Percentiles rank a stretch among this genome's conserved stretches.
These are phyloP conservation scores for Nemapogon koenigi DNA, from an alignment of 2,888 invertebrate genomes.

Conservation along the genomic window DNA sequence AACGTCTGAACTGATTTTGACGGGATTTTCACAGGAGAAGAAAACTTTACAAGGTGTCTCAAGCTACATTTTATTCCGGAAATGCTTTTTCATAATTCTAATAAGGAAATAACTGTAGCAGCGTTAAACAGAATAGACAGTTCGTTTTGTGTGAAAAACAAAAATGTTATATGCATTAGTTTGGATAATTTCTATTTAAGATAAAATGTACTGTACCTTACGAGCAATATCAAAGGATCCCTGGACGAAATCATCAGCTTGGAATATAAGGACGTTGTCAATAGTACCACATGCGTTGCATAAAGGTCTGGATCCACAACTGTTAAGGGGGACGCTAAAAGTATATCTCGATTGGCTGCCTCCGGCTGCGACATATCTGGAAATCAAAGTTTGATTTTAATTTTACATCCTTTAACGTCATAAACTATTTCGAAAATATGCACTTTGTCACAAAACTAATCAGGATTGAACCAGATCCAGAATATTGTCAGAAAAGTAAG, in stretches of 20 bases:
- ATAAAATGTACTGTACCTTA: too few species aligned
- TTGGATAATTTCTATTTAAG: too few species aligned
- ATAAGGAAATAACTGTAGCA: too few species aligned
- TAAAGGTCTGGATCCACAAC: conserved; percentile 68
- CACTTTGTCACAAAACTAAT: not conserved
- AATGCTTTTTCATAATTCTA: too few species aligned
- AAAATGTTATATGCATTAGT: too few species aligned
- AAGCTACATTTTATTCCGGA: too few species aligned
- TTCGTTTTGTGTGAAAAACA: not conserved
- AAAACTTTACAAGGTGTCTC: too few species aligned
- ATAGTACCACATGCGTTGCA: conserved; percentile 68
- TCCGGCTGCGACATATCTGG: conserved; percentile 67
- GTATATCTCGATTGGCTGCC: conserved; percentile 62
- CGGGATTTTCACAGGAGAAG: too few species aligned
- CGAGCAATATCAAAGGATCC: conserved; percentile 71
- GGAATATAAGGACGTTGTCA: conserved; percentile 72
- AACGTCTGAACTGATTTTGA: too few species aligned
- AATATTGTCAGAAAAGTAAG: not conserved
- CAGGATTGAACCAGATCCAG: not conserved
- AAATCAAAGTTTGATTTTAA: too few species aligned
- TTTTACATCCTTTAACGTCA: too few species aligned
- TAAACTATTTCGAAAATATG: not conserved
- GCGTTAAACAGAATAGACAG: not conserved
- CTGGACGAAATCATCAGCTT: conserved; percentile 71
- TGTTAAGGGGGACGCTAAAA: conserved; percentile 69